These are phyloP conservation scores for Lepidurus packardi DNA, from an alignment of 1,140 invertebrate genomes.

Conservation along the genomic window DNA sequence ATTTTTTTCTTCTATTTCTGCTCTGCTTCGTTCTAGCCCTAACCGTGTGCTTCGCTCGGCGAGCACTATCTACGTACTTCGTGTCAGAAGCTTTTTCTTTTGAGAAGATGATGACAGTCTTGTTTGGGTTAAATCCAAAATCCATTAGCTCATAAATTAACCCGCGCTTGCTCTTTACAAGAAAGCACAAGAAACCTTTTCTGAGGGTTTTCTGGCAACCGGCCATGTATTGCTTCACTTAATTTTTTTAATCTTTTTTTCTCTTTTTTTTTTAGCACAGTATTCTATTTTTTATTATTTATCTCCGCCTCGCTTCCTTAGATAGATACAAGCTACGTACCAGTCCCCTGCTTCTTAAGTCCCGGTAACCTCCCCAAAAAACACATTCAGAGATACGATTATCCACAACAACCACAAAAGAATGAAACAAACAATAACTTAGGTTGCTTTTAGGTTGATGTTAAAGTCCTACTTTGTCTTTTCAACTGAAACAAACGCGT, in stretches of 20 bases:
- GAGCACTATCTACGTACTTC: conserved; percentile 5
- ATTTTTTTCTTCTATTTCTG: not conserved
- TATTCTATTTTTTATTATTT: not conserved
- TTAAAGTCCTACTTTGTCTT: too few relatives aligned
- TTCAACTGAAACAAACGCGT: too few relatives aligned
- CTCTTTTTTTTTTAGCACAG: not conserved
- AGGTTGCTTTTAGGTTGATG: too few relatives aligned
- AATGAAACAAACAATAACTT: too few relatives aligned
- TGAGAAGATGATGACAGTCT: not conserved
- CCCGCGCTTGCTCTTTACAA: not conserved
- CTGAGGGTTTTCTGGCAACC: not conserved
- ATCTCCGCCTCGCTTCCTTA: not conserved
- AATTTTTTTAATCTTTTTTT: not conserved
- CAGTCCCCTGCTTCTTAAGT: too few relatives aligned
- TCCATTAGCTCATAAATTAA: conserved; percentile 17
- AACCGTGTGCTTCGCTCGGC: not conserved
- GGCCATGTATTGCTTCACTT: conserved; percentile 10
- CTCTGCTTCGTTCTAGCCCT: not conserved
- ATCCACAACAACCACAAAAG: too few relatives aligned
- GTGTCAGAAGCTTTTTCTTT: not conserved
- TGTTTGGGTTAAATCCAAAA: conserved; percentile 19
- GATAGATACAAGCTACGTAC: too few relatives aligned
- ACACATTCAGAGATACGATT: too few relatives aligned
- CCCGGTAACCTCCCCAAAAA: too few relatives aligned
- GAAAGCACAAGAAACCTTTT: not conserved